These are phyloP conservation scores for Nibea albiflora DNA, from an alignment of 2,113 vertebrate genomes.

Conservation along the genomic window DNA sequence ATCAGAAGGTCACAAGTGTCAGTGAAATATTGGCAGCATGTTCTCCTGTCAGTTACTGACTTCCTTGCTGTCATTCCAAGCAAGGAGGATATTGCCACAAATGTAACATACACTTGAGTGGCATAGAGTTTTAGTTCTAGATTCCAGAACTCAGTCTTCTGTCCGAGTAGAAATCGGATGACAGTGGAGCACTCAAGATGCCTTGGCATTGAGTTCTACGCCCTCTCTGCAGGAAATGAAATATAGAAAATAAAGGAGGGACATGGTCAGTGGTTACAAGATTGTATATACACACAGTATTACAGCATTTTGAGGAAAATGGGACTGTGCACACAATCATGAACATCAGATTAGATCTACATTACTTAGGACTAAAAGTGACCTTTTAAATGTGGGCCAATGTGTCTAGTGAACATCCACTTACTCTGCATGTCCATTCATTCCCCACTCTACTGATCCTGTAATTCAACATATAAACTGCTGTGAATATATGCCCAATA, in stretches of 20 bases:
- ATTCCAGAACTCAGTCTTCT: background rate
- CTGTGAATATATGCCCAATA: background rate
- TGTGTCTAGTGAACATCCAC: background rate
- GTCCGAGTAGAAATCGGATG: background rate
- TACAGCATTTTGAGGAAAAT: no score
- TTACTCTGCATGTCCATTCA: background rate
- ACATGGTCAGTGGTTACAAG: background rate
- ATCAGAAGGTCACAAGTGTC: conserved; percentile 20
- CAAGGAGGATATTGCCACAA: background rate
- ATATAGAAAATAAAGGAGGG: background rate
- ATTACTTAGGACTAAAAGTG: background rate
- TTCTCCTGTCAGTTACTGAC: background rate
- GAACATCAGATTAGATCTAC: background rate
- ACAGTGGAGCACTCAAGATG: background rate
- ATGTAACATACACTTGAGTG: conserved; percentile 6
- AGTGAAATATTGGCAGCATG: background rate
- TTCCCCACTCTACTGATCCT: background rate
- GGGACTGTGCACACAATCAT: background rate
- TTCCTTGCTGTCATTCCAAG: no score
- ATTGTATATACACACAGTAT: background rate
- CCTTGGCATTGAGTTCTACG: background rate
- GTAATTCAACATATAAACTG: conserved; percentile 2
- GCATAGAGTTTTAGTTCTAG: background rate
- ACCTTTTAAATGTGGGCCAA: background rate
- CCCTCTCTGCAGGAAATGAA: conserved; percentile 26